Evolutionary conservation across 2,888 invertebrate genomes (phyloP), one percentile per base, ranked within the genome.

Genomic region (Dione vanillae): DNA sequence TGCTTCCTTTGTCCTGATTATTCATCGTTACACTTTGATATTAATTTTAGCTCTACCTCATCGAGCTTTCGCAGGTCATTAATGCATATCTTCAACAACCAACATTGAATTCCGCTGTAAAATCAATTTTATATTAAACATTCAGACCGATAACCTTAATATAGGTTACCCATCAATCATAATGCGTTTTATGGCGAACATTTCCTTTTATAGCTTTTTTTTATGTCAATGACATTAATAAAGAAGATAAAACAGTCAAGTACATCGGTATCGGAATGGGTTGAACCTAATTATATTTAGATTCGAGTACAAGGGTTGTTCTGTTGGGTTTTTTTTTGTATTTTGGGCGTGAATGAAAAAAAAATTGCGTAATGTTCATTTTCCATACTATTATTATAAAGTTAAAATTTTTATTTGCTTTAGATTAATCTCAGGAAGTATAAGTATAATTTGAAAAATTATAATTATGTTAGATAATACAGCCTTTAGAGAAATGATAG

Each of bases 171-270:
- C 69, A 74, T 73, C 65, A 73, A 74, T 71, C 61, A 73, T 70
- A 69, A 67, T 47, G 14, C 65, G 49, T 35, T 70, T 73, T 67
- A 73, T 67, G 51, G 40, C 69, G 45, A 65, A 66, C 73, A 73
- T 69, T 73, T 74, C 73, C 67, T 52, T 71, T 73, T 67, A 73
- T 71, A 66, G 69, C 51, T 69, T 70, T 71, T n/a, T 73, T 69
- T 74, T 67, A 71, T 61, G 69, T 61, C 64, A 64, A 64, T 64
- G 64, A 64, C 64, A 40, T 64, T 49, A 20, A 64, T 64, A 51
- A 49, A 64, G 12, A 20, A 14, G 64, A 64, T 64, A 64, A 49
- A 64, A 64, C 12, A 40, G 19, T 20, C 12, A 19, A 64, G 37
- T 64, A 10, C 49, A 64, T 6, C 14, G 40, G 40, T 40, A 10